Conservation (phyloP, 2,888 invertebrate species). For the Trissonchulus latispiculum region DNA sequence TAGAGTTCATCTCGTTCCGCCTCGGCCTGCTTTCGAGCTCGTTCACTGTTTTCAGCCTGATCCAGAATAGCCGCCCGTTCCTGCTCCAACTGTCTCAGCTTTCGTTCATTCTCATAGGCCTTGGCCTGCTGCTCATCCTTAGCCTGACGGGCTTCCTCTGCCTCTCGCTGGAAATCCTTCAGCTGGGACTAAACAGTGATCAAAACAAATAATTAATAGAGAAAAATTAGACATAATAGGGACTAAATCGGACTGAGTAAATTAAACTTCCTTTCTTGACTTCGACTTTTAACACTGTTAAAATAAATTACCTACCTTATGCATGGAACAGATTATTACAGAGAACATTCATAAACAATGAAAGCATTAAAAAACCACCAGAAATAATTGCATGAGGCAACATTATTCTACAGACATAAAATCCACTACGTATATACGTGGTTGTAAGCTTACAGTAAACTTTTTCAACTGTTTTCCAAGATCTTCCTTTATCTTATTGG, state of each 20-base stretch:
- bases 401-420: too few relatives aligned
- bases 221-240: too few relatives aligned
- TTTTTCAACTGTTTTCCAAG: slow-evolving; percentile 90
- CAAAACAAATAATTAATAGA: too few relatives aligned
- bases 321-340: too few relatives aligned
- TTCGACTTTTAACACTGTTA: too few relatives aligned
- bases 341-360: too few relatives aligned
- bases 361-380: too few relatives aligned
- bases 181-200: slow-evolving; percentile 69
- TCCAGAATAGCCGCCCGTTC: slow-evolving; percentile 75
- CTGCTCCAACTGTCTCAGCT: slow-evolving; percentile 77
- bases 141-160: slow-evolving; percentile 73
- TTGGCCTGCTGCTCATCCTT: slow-evolving; percentile 68
- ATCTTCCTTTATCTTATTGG: slow-evolving; percentile 90
- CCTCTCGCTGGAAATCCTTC: slow-evolving; percentile 79
- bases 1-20: slow-evolving; percentile 86
- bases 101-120: slow-evolving; percentile 75
- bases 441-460: slow-evolving; percentile 53
- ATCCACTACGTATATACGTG: too few relatives aligned
- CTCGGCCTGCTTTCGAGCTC: slow-evolving; percentile 76
- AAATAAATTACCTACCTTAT: too few relatives aligned
- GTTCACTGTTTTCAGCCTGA: slow-evolving; percentile 74
- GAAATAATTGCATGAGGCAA: too few relatives aligned
- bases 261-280: too few relatives aligned
- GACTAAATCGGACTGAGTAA: too few relatives aligned